Evolutionary conservation across 2,113 vertebrate genomes (phyloP).

Genomic region (Xenus cinereus): DNA sequence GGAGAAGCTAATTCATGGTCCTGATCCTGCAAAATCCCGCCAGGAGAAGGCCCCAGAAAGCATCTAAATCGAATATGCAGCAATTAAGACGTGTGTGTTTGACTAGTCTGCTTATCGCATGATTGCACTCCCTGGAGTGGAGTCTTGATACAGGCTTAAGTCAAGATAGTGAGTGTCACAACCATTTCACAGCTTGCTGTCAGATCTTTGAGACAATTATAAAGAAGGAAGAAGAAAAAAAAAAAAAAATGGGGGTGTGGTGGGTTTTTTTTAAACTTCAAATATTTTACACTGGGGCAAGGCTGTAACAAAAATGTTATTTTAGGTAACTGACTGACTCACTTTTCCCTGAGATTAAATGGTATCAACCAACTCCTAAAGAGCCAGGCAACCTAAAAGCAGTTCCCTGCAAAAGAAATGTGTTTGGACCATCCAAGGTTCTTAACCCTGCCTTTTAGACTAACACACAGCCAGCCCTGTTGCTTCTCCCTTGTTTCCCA

Average conservation of each 20-base stretch:
- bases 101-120: neutral
- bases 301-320: neutral
- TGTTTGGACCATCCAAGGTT: neutral
- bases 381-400: neutral
- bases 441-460: neutral
- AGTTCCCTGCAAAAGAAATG: neutral
- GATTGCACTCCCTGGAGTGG: neutral
- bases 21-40: neutral
- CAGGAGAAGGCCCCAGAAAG: neutral
- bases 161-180: conserved; percentile 6
- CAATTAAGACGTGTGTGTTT: neutral
- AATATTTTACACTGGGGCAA: neutral
- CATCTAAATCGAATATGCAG: neutral
- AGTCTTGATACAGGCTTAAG: neutral
- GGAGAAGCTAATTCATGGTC: neutral
- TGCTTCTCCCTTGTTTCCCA: neutral
- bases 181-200: neutral
- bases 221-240: neutral
- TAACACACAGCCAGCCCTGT: neutral
- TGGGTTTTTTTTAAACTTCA: neutral
- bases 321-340: neutral
- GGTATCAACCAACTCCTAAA: neutral
- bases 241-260: neutral
- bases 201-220: neutral
- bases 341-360: neutral